Base-by-base conservation (phyloP, 1,140 invertebrate genomes). In the Cephus cinctus region DNA sequence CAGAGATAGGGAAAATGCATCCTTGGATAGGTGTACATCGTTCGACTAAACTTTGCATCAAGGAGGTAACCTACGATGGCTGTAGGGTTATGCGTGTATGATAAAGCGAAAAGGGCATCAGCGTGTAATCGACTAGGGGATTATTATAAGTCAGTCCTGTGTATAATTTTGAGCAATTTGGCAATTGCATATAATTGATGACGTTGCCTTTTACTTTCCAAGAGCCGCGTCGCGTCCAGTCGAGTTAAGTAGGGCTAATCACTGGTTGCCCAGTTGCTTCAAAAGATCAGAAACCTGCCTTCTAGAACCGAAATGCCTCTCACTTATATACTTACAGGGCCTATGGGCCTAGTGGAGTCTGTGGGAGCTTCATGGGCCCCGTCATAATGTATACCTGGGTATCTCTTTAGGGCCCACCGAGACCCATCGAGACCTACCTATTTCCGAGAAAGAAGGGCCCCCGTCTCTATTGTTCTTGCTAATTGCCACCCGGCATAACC, bases 121-220 rank as follows among this genome's bases (percentile, higher is more conserved):
- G 12, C 2, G 27, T 9, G 12, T 9, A 4, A 30, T n/a, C 27
- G 27, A n/a, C 9, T 12, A 18, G 34, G 19, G 12, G 19, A 36
- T 11, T 36, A 15, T 36, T 36, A 36, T 36, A 36, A 36, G 14
- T 5, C 34, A 1, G 19, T 3, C 8, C 19, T 60, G 65, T 59
- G 56, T 73, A 61, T 69, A 71, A 69, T 71, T 73, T 71, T 48
- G 57, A 69, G 68, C 61, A 74, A 74, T 74, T 74, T 68, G 70
- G 67, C 70, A 72, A 73, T 74, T 74, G 71, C 70, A 69, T 66
- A 69, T 74, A 74, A 74, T 74, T 72, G 67, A 70, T 65, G 61
- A 65, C 54, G 56, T 65, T 59, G 60, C 59, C 66, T 71, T 70
- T 70, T 71, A 69, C 63, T 65, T 62, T 66, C 50, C 56, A 56